These are phyloP conservation scores for Gambusia affinis DNA, from an alignment of 2,113 vertebrate genomes.

Conservation along the genomic window DNA sequence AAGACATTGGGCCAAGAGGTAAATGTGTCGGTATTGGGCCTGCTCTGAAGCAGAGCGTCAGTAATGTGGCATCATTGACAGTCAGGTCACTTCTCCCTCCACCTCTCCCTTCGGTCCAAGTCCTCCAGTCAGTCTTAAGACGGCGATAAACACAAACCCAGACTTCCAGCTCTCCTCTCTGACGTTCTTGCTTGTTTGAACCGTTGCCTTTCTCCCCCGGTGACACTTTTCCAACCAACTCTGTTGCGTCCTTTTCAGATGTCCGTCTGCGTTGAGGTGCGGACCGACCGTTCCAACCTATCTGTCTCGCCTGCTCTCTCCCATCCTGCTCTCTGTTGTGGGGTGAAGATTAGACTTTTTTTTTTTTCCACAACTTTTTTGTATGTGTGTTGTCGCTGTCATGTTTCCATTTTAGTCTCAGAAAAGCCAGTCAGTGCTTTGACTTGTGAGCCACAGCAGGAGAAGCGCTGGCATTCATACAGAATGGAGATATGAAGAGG, in stretches of 20 bases:
- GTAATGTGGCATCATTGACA: slow-evolving; percentile 58
- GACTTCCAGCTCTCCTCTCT: slow-evolving; percentile 35
- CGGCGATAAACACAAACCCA: slow-evolving; percentile 42
- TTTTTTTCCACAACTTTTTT: slow-evolving; percentile 6
- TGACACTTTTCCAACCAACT: slow-evolving; percentile 31
- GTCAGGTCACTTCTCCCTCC: slow-evolving; percentile 50
- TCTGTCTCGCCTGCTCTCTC: slow-evolving; percentile 37
- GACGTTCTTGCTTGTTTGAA: slow-evolving; percentile 67
- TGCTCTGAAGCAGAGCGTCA: slow-evolving; percentile 39
- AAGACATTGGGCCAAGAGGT: slow-evolving; percentile 38
- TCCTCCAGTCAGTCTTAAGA: slow-evolving; percentile 57
- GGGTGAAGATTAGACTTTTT: slow-evolving; percentile 28
- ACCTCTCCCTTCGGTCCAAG: slow-evolving; percentile 27
- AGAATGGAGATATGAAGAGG: neutral
- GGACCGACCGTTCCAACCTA: slow-evolving; percentile 24
- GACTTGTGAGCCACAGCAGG: slow-evolving; percentile 1
- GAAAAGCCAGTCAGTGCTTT: slow-evolving; percentile 20
- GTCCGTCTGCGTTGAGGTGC: slow-evolving; percentile 33
- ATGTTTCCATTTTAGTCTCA: slow-evolving; percentile 20
- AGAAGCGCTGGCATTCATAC: neutral
- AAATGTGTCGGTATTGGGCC: slow-evolving; percentile 45
- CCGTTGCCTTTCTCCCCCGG: slow-evolving; percentile 27
- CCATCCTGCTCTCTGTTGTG: slow-evolving; percentile 11
- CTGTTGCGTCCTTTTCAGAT: slow-evolving; percentile 40
- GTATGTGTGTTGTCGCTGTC: neutral